phyloP scores from a whole-genome alignment of 2,888 invertebrate species.

The Malacosoma neustria region DNA sequence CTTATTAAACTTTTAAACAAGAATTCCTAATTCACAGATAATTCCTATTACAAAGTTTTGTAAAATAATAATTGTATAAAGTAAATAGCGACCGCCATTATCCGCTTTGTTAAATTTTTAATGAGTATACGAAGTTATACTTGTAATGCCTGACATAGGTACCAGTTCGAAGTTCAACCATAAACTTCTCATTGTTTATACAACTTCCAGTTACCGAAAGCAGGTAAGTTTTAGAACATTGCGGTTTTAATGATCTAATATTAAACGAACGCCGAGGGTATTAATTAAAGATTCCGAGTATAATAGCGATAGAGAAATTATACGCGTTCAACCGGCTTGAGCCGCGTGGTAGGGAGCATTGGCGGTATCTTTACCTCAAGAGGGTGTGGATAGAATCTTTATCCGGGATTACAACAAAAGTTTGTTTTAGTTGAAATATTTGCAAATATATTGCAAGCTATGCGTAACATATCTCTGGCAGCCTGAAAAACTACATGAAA shows the following conservation, averaged over 20 bases:
- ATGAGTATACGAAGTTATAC: constrained; percentile 60
- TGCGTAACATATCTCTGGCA: too few relatives aligned
- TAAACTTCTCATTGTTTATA: constrained; percentile 68
- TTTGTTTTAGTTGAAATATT: too few relatives aligned
- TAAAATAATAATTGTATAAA: constrained; percentile 27
- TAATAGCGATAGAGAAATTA: constrained; percentile 54
- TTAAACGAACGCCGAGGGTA: constrained; percentile 67
- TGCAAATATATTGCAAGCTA: too few relatives aligned
- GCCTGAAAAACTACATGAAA: too few relatives aligned
- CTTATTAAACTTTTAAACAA: neutral
- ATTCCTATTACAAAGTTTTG: constrained; percentile 25
- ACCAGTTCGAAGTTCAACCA: constrained; percentile 56
- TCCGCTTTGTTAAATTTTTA: constrained; percentile 62
- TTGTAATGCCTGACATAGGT: constrained; percentile 60
- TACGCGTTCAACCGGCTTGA: constrained; percentile 19
- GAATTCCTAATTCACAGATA: constrained; percentile 5
- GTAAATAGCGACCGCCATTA: constrained; percentile 33
- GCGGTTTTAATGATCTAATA: constrained; percentile 74
- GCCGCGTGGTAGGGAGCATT: neutral
- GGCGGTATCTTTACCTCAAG: too few relatives aligned
- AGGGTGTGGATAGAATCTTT: too few relatives aligned
- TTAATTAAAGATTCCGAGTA: constrained; percentile 67
- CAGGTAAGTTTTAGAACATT: constrained; percentile 71
- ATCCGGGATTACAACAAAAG: too few relatives aligned
- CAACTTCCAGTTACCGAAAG: constrained; percentile 58